Evolutionary conservation across 2,888 invertebrate genomes (phyloP), one percentile per base, ranked within the genome.

Genomic region (Hetaerina titia): DNA sequence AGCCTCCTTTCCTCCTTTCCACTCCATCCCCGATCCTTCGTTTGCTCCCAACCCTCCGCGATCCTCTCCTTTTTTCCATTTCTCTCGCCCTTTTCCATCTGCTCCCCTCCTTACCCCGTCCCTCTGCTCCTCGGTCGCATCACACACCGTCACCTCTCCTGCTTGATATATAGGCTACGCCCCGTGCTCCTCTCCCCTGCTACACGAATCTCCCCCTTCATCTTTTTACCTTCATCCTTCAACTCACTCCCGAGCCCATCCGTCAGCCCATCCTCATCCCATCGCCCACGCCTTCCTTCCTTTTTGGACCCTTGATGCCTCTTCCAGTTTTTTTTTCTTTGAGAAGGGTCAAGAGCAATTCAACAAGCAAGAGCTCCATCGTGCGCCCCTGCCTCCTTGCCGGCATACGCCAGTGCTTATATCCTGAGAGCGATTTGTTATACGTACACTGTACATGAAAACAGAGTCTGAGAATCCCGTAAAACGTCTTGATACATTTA

Each of bases 181-280:
- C 81, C 13, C 81, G 0, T 90, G 64, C 63, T 45, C 45, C 31
- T 57, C 92, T n/a, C 11, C 56, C 74, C 9, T 64, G 92, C 69
- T 92, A 92, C 45, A 45, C 45, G 45, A 92, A 92, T 92, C 69
- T 92, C 13, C 74, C 45, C 69, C 57, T 69, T 69, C 69, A 69
- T 69, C 69, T 69, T 74, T 92, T 56, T 15, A 69, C 92, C 89
- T n/a, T 89, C 89, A 89, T 58, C 89, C 89, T 89, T 57, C 89
- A 89, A 22, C 69, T 31, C 63, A 45, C 92, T 17, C 1, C 92
- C 92, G 15, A 19, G 17, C 31, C 45, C 22, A 22, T 22, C 9
- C 56, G n/a, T 45, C 63, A 45, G 45, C 9, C 31, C 63, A 0
- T 13, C 81, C 63, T 8, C 45, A n/a, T 31, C 57, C n/a, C 56